Evolutionary conservation across 1,140 invertebrate genomes (phyloP), one percentile per base, ranked within the genome.

Genomic region (Lamellibrachia luymesi): DNA sequence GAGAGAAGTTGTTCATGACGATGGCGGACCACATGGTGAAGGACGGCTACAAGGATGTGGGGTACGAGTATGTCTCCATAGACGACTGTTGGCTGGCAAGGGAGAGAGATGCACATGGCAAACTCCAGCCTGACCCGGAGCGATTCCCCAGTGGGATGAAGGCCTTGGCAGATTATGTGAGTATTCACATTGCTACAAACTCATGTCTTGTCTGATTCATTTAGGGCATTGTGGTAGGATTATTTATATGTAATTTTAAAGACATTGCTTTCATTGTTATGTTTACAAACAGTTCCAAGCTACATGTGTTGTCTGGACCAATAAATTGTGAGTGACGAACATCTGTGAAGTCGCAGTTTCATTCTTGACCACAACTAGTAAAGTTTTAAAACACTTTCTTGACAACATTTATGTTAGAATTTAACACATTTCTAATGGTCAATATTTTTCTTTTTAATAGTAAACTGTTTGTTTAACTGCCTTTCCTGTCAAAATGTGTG

Each of bases 51-150:
- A 98, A 98, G 38, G 97, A 97, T 50, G 97, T 97, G 8, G 98
- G 98, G 51, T 99, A 99, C 96, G 97, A 99, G 95, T 98, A 98
- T 95, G 97, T 99, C 93, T 99, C 98, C 95, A 97, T 99, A 91
- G 98, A 99, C 92, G 98, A 99, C 96, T 99, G 98, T 96, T 99
- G 98, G 98, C 96, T 98, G 94, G 98, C 98, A 94, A 97, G 98
- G 94, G 97, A 98, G 93, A 96, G 98, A 90, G 97, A 97, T 95
- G 13, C 38, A 90, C 96, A 97, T 94, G 98, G 98, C n/a, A 97
- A 97, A 93, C 97, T 99, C 38, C 97, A 98, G 93, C 97, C 98
- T 8, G 98, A 99, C 96, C 97, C 97, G 91, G 97, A 97, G 94
- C 96, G 98, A 94, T 99, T 99, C 96, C 98, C 98, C 4, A 98